Evolutionary conservation across 2,113 vertebrate species (phyloP), one percentile per base, ranked within the genome.

Genomic region (Mesocricetus auratus): DNA sequence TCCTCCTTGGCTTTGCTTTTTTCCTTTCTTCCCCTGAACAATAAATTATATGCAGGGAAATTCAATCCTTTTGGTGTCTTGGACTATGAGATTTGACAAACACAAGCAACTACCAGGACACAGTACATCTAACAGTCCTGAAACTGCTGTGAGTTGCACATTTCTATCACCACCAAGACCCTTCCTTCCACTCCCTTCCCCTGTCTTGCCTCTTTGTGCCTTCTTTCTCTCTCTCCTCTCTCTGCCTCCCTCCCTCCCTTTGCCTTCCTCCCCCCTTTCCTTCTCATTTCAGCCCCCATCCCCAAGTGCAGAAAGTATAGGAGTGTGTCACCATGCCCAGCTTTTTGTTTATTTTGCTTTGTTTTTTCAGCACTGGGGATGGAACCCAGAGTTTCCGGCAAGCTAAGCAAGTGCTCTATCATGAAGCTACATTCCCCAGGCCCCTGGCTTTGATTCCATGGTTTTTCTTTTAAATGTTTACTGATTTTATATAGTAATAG

Each of bases 61-160:
- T 58, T 78, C 56, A 47, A 74, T 86, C 71, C 85, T 92, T 97
- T 87, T 74, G 15, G 9, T 88, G 22, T 90, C 60, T 92, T 73
- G 39, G 12, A 60, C 78, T 90, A n/a, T 90, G 47, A 89, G 82
- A 94, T 87, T 78, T 94, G 83, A 89, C 68, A 93, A 79, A 82
- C 58, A 26, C 24, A 45, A 47, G 13, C 82, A 71, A 78, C 15
- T 31, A 56, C 58, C 22, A 45, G 75, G 75, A 93, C 39, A 7
- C 89, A 42, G 82, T 79, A 47, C 7, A 68, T 95, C 53, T 86
- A 81, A 73, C 5, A 69, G 75, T 95, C 82, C 74, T 45, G 2
- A 66, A 69, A 68, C 26, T 85, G 79, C 53, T 1, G 45, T 39
- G 77, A 47, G 26, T 79, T 64, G 50, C 15, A 78, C 56, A 88